Evolutionary conservation across 1,140 invertebrate genomes (phyloP), one percentile per base, ranked within the genome.

Genomic region (Bombus picipes): DNA sequence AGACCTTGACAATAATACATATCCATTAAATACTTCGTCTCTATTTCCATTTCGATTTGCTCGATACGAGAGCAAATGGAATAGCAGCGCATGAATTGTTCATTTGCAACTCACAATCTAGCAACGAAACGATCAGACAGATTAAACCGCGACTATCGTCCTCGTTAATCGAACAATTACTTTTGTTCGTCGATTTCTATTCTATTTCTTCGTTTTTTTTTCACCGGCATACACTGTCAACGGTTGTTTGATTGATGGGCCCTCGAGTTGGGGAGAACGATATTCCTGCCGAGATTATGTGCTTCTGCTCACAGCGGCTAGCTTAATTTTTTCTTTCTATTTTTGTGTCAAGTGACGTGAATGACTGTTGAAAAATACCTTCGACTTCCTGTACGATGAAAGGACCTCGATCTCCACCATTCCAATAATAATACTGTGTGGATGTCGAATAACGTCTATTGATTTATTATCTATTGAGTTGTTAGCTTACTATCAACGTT

Each of bases 91-190:
- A 65, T 41, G 43, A 87, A 88, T 76, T 53, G 15, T 76, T 32
- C 47, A 82, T 86, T 43, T 32, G 18, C 39, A 32, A 83, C 53
- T 32, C 47, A 53, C 47, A 53, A 65, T 39, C 43, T 12, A 41
- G 59, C 25, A 43, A 62, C 37, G 47, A 72, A 76, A 71, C 65
- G 65, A 87, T 71, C 32, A 15, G 9, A 22, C 13, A 71, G 85
- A 88, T 83, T 87, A 74, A 88, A 70, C 34, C 39, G 53, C 34
- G 28, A 66, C 25, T 62, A 66, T 71, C 66, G 79, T 53, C 12
- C n/a, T 47, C 43, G 79, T 71, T 81, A 81, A 79, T 79, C 76
- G 76, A 79, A 79, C 39, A 65, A 43, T 66, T 66, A 79, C 39
- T 18, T 66, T 79, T 66, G 76, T 34, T 79, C 76, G 18, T 43